These are phyloP conservation scores for Sitta carolinensis DNA, from an alignment of 2,797 vertebrate genomes.

Conservation along the genomic window DNA sequence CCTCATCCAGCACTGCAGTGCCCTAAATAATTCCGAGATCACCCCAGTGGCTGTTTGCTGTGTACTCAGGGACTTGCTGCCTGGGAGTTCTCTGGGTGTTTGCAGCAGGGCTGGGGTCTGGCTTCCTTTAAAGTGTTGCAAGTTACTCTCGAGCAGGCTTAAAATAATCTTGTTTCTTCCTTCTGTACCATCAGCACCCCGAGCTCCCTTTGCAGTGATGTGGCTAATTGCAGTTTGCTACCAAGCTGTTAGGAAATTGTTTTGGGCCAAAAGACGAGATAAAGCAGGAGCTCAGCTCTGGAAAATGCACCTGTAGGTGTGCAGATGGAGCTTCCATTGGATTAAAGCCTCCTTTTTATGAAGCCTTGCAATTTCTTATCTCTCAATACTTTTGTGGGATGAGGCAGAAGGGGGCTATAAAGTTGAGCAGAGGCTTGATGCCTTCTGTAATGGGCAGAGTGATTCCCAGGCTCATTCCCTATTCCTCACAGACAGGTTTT, in stretches of 20 bases:
- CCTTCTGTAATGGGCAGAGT: not conserved
- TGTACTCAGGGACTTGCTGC: not conserved
- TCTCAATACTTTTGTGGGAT: not conserved
- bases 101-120: not conserved
- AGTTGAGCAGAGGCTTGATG: not conserved
- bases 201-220: not conserved
- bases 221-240: conserved; percentile 11
- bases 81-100: not conserved
- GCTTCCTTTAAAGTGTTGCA: not conserved
- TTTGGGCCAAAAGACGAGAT: not conserved
- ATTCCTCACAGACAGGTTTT: not conserved
- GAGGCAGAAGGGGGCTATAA: not conserved
- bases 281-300: not conserved
- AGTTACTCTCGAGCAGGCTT: not conserved
- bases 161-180: conserved; percentile 1
- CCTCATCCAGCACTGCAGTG: not conserved
- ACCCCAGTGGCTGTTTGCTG: not conserved
- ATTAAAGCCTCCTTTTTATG: not conserved
- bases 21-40: conserved; percentile 5
- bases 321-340: not conserved
- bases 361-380: conserved; percentile 15
- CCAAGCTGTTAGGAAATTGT: not conserved
- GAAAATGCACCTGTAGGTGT: not conserved
- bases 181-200: not conserved
- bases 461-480: not conserved